Conservation (phyloP, 2,888 invertebrate species). For the Brachypterus glaber region DNA sequence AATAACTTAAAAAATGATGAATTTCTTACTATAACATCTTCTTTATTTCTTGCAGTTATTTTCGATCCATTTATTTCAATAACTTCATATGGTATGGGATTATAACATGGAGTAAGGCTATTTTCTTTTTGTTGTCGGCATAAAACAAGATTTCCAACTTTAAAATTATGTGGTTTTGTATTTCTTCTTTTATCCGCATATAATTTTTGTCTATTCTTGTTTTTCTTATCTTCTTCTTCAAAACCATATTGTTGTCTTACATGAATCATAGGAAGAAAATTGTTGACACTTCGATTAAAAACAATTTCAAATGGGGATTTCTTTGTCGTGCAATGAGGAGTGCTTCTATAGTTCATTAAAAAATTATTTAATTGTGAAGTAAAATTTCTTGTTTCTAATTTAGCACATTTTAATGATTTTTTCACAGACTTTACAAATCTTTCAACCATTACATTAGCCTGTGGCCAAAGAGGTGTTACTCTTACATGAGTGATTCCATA, state of each 20-base stretch:
- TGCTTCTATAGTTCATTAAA: slow-evolving; percentile 12
- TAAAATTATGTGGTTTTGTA: slow-evolving; percentile 1
- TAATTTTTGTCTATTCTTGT: slow-evolving; percentile 2
- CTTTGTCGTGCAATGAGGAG: slow-evolving; percentile 10
- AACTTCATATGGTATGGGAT: slow-evolving; percentile 9
- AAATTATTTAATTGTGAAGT: slow-evolving; percentile 8
- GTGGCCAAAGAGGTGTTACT: slow-evolving; percentile 18
- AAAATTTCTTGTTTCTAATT: slow-evolving; percentile 6
- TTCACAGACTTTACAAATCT: slow-evolving; percentile 16
- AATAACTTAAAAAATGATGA: slow-evolving; percentile 10
- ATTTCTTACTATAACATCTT: neutral
- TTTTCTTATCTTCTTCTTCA: slow-evolving; percentile 5
- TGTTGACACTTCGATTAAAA: slow-evolving; percentile 11
- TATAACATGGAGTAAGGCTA: slow-evolving; percentile 4
- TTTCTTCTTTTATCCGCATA: neutral
- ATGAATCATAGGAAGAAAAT: neutral
- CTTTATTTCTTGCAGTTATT: slow-evolving; percentile 5
- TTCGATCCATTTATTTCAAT: slow-evolving; percentile 5
- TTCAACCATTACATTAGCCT: slow-evolving; percentile 18
- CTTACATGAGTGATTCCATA: slow-evolving; percentile 12
- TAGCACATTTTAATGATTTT: slow-evolving; percentile 7
- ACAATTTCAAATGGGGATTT: slow-evolving; percentile 7
- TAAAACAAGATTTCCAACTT: slow-evolving; percentile 10
- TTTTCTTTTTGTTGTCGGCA: slow-evolving; percentile 7
- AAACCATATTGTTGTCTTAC: too few relatives aligned